Percentiles rank a stretch among this genome's conserved stretches.
These are phyloP conservation scores for Ornithoptera alexandrae DNA, from an alignment of 2,888 invertebrate genomes.

Conservation along the genomic window DNA sequence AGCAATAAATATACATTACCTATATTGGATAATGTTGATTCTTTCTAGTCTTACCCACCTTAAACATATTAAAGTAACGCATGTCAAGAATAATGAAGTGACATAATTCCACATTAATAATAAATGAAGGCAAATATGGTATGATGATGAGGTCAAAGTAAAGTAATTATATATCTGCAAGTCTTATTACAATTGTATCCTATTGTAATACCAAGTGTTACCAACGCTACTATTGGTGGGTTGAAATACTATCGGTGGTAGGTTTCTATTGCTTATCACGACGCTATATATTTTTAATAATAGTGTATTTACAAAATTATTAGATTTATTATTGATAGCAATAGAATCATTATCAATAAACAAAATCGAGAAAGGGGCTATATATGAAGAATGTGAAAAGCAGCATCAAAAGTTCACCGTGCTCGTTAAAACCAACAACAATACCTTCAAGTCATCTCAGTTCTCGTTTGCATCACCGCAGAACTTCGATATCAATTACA, in stretches of 20 bases:
- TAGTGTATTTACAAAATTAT: too few relatives aligned
- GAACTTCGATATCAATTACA: too few relatives aligned
- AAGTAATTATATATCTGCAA: constrained; percentile 12
- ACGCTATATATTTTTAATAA: too few relatives aligned
- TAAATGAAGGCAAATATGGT: constrained; percentile 25
- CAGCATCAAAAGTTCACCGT: too few relatives aligned
- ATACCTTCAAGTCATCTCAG: neutral
- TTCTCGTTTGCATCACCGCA: too few relatives aligned
- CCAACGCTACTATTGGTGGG: neutral
- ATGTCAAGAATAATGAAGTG: constrained; percentile 9
- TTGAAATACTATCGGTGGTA: neutral
- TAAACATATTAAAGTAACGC: neutral
- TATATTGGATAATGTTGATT: neutral
- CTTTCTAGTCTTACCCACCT: neutral
- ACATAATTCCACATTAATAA: constrained; percentile 19
- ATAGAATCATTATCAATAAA: too few relatives aligned
- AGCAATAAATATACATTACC: neutral
- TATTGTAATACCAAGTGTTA: constrained; percentile 18
- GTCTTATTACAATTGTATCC: constrained; percentile 26
- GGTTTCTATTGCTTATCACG: too few relatives aligned
- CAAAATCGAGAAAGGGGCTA: too few relatives aligned
- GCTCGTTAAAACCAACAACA: too few relatives aligned
- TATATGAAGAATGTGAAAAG: too few relatives aligned
- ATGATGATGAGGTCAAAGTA: constrained; percentile 19
- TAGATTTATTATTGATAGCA: too few relatives aligned